Percentiles rank a stretch among this genome's conserved stretches.
Conservation (phyloP, 2,113 vertebrate genomes). For the Hippotragus niger region DNA sequence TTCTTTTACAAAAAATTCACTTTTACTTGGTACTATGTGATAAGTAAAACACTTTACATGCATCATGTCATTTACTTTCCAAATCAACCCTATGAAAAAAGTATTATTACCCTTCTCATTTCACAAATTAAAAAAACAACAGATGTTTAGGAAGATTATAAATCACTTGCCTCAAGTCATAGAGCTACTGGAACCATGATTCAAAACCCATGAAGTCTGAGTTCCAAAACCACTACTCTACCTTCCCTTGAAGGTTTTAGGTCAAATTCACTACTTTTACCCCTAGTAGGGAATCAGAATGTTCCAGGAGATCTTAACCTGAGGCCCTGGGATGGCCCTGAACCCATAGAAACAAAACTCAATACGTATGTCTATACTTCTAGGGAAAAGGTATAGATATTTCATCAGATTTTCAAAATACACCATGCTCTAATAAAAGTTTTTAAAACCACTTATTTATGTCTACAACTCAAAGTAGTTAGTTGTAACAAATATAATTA, state of each 20-base stretch:
- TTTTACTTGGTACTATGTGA: background rate
- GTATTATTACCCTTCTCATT: background rate
- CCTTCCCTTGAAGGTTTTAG: background rate
- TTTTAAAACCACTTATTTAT: background rate
- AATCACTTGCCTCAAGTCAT: background rate
- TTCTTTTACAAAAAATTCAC: background rate
- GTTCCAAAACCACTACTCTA: background rate
- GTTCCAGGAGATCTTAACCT: background rate
- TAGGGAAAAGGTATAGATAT: background rate
- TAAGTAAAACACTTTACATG: background rate
- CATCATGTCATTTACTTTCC: background rate
- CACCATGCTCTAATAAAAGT: background rate
- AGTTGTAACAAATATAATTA: background rate
- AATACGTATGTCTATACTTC: background rate
- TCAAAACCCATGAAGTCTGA: background rate
- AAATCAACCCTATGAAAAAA: background rate
- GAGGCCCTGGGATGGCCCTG: background rate
- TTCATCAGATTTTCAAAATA: slow-evolving; percentile 16
- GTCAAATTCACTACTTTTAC: slow-evolving; percentile 10
- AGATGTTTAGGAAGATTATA: background rate
- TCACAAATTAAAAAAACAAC: background rate
- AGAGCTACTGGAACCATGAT: background rate
- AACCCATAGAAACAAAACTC: background rate
- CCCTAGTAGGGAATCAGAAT: background rate
- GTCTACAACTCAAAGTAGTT: background rate